phyloP scores from a whole-genome alignment of 1,140 invertebrate genomes.

The Holotrichia oblita region DNA sequence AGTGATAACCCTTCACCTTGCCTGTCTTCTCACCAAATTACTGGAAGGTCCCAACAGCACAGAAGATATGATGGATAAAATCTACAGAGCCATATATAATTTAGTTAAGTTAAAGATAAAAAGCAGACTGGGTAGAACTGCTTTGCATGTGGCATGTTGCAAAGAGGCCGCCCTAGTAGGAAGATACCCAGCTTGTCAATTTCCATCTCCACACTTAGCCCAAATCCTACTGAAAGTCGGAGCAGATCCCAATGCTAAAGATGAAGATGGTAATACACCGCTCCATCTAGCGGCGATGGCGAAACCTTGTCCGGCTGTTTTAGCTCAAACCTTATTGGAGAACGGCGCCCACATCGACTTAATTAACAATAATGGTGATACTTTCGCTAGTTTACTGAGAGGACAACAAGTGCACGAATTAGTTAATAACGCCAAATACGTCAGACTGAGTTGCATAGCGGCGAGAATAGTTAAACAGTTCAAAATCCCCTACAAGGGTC shows the following conservation, averaged over 20 bases:
- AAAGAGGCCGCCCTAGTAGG: slow-evolving; percentile 66
- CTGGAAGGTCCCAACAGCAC: slow-evolving; percentile 65
- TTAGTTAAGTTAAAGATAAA: slow-evolving; percentile 79
- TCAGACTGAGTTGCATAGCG: slow-evolving; percentile 81
- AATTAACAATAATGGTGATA: slow-evolving; percentile 82
- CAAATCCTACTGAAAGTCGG: slow-evolving; percentile 84
- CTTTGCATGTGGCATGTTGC: slow-evolving; percentile 83
- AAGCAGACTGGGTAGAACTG: slow-evolving; percentile 76
- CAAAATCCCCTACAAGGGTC: slow-evolving; percentile 68
- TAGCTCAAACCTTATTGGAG: slow-evolving; percentile 76
- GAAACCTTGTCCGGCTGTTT: slow-evolving; percentile 70
- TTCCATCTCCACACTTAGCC: slow-evolving; percentile 78
- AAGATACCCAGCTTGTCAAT: slow-evolving; percentile 78
- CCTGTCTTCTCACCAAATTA: slow-evolving; percentile 76
- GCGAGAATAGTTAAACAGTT: slow-evolving; percentile 77
- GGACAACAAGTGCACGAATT: slow-evolving; percentile 70
- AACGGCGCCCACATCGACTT: slow-evolving; percentile 88
- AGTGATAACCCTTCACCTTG: slow-evolving; percentile 86
- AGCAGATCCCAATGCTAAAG: slow-evolving; percentile 78
- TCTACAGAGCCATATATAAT: slow-evolving; percentile 73
- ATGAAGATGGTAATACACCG: slow-evolving; percentile 83
- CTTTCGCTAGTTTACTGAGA: slow-evolving; percentile 75
- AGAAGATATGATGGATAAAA: slow-evolving; percentile 64
- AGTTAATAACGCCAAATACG: slow-evolving; percentile 82
- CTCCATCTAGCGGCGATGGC: slow-evolving; percentile 78